These are phyloP conservation scores for Rhagoletis pomonella DNA, from an alignment of 1,140 invertebrate genomes.

Conservation along the genomic window DNA sequence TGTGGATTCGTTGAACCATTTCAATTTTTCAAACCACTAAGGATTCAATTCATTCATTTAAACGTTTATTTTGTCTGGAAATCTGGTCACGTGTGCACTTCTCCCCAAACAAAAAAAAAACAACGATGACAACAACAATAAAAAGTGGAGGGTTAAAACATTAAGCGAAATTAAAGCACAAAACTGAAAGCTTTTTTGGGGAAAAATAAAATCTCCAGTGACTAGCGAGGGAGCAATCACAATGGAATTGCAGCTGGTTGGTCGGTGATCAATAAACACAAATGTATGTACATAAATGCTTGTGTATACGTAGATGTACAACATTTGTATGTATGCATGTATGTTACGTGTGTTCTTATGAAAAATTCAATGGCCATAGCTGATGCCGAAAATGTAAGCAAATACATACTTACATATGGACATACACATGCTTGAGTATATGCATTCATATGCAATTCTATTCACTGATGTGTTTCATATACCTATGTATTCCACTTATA, in stretches of 20 bases:
- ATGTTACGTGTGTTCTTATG: background rate
- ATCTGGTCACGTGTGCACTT: conserved; percentile 16
- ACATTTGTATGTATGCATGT: too few species aligned
- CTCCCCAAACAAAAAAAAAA: background rate
- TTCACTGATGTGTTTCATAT: background rate
- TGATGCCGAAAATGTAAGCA: background rate
- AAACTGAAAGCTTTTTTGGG: background rate
- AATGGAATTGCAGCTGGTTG: background rate
- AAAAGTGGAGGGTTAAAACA: conserved; percentile 19
- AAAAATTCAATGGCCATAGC: conserved; percentile 5
- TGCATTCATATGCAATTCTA: background rate
- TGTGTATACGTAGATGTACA: background rate
- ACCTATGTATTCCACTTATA: background rate
- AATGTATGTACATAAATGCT: background rate
- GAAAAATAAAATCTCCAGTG: background rate
- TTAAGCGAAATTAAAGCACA: conserved; percentile 19
- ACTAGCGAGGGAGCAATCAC: background rate
- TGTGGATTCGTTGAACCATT: background rate
- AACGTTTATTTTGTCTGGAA: background rate
- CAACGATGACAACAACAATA: background rate
- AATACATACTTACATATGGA: background rate
- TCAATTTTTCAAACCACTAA: conserved; percentile 1
- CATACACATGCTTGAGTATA: background rate
- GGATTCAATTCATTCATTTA: conserved; percentile 9
- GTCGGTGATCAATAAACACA: background rate